Evolutionary conservation across 2,888 invertebrate species (phyloP).

Genomic region (Ophioninae sp.): DNA sequence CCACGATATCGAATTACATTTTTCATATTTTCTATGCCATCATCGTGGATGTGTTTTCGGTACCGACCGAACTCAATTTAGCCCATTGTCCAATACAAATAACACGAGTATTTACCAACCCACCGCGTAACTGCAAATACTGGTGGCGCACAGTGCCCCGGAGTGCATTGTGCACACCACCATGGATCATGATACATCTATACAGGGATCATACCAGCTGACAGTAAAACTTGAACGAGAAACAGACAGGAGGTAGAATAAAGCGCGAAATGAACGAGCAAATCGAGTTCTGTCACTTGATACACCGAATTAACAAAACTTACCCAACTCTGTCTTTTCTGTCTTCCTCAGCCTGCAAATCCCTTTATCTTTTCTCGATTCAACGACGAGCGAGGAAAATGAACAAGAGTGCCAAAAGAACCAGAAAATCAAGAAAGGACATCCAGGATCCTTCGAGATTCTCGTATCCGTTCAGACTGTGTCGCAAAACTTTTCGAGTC

Average conservation of each 20-base stretch:
- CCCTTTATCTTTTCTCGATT: neutral
- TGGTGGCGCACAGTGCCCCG: neutral
- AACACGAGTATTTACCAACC: neutral
- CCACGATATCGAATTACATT: neutral
- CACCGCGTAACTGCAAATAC: neutral
- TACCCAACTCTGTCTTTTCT: slow-evolving; percentile 4
- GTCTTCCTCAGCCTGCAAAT: neutral
- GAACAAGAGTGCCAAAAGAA: slow-evolving; percentile 25
- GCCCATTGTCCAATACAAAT: neutral
- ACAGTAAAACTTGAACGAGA: neutral
- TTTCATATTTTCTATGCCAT: neutral
- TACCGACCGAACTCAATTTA: neutral
- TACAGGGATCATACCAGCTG: neutral
- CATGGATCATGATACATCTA: neutral
- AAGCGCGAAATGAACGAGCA: neutral
- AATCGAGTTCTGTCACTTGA: neutral
- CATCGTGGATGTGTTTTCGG: neutral
- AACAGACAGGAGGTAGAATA: neutral
- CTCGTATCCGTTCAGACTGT: slow-evolving; percentile 41
- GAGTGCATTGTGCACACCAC: neutral
- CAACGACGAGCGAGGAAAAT: slow-evolving; percentile 33
- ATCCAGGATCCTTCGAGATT: slow-evolving; percentile 40
- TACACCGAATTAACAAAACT: neutral
- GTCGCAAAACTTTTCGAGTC: slow-evolving; percentile 56
- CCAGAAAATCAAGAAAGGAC: slow-evolving; percentile 18